Evolutionary conservation across 2,113 vertebrate species (phyloP), one percentile per base, ranked within the genome.

Genomic region (Corythoichthys haematopterus): DNA sequence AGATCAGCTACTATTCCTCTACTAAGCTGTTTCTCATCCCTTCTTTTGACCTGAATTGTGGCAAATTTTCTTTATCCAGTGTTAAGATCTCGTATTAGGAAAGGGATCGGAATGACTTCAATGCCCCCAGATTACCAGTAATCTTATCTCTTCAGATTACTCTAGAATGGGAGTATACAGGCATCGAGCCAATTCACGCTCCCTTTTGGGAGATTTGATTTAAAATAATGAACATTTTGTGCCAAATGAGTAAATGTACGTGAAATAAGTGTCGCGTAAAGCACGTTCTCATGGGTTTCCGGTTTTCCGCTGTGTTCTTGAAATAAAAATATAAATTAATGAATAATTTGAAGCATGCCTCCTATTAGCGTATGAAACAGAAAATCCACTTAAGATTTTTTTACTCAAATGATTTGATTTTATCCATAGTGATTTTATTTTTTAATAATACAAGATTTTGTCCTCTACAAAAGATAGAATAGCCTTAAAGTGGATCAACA

Each of bases 1-100:
- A 74, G 74, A 59, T 20, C 38, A 46, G 79, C 51, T 71, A 77
- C 51, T 71, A 55, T 76, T 63, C 61, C 5, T 59, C 40, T 12
- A 35, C 13, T 14, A 14, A 57, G 13, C 6, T 57, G 12, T 35
- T 70, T 69, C 15, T 65, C 53, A 75, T 71, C 56, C 40, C 1
- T 50, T 14, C 35, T 53, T 71, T 51, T 83, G 86, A 88, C 85
- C 88, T 88, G 81, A 71, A 88, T 90, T 79, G 76, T 71, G 71
- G 67, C 69, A 78, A 80, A 67, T 84, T 57, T 82, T 80, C 76
- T 82, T 86, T 65, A 90, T 88, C 83, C 85, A 73, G 87, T 90
- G 88, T 90, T 89, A 90, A 90, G 83, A 88, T 89, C 88, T 69
- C 58, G 75, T 76, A 87, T 89, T 89, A 87, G 67, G 75, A 74